A percentile compares a stretch with the other conserved stretches of the same genome.
Conservation (phyloP, 2,113 vertebrate genomes). For the Chaetodon auriga region DNA sequence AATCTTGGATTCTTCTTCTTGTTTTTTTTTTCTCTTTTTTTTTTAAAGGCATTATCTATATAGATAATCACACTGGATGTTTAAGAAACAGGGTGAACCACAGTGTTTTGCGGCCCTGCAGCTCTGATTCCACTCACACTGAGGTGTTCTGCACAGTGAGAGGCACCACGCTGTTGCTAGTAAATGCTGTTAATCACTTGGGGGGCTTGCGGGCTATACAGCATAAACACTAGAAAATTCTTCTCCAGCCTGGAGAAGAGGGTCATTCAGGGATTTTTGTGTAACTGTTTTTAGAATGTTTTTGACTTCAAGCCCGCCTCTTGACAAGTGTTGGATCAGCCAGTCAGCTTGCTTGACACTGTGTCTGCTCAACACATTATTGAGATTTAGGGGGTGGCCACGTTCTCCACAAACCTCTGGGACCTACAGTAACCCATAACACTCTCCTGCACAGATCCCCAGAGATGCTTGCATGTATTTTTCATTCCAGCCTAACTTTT, state of each 20-base stretch:
- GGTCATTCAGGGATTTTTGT: neutral
- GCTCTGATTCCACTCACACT: neutral
- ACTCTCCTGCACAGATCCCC: neutral
- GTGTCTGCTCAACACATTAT: neutral
- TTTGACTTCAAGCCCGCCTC: neutral
- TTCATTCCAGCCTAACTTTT: neutral
- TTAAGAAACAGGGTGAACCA: neutral
- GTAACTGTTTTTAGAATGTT: neutral
- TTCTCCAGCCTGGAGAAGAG: neutral
- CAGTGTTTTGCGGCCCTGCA: neutral
- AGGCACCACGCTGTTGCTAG: neutral
- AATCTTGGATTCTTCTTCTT: neutral
- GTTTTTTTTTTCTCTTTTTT: neutral
- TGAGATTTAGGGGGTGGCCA: neutral
- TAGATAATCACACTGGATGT: neutral
- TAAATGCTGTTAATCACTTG: constrained; percentile 3
- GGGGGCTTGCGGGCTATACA: neutral
- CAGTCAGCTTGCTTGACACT: neutral
- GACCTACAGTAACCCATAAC: neutral
- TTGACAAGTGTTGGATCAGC: neutral
- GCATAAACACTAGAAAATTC: neutral
- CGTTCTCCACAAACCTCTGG: neutral
- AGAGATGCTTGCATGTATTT: neutral
- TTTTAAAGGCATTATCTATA: neutral
- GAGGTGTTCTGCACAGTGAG: neutral